Evolutionary conservation across 2,888 invertebrate species (phyloP), one percentile per base, ranked within the genome.

Genomic region (Drosophila trichaetosa): DNA sequence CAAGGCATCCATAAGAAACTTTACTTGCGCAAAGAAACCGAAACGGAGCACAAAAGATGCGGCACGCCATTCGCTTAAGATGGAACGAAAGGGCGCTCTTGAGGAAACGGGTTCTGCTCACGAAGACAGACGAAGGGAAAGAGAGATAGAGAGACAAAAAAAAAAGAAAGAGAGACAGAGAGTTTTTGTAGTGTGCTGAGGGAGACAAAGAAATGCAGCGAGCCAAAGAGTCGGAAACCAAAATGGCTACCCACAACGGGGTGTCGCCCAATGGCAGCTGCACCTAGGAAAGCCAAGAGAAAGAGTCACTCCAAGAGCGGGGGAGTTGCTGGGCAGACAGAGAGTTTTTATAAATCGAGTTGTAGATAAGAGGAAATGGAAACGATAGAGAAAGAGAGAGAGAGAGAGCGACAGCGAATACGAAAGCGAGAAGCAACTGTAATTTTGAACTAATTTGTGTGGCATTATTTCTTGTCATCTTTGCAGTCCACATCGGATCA

Each of bases 401-500:
- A 8, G 53, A 34, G 10, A 56, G 18, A 16, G 46, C 10, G 11
- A 51, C 11, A 21, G 11, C 42, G 2, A 42, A 21, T 42, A 11
- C 42, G 21, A 42, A 42, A 5, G 21, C 21, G 11, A 21, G 21
- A 42, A 42, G 42, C 38, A 61, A 24, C 24, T 51, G 13, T 38
- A 27, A 33, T 33, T 65, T 65, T 63, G 16, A 53, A 54, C 36
- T 54, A 61, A 66, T 67, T 70, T 51, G 54, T 56, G 49, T 54
- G 61, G 46, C 21, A 24, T 13, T 5, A 33, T 53, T 18, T 34
- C 11, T 62, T 42, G 24, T 40, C 49, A 18, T 61, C 51, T 42
- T 16, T 85, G 10, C 78, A 91, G 91, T 90, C 91, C 36, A 89
- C 83, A 58, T 91, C 91, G 64, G 91, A 91, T 80, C 91, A 92